phyloP scores from a whole-genome alignment of 2,888 invertebrate genomes.

The Chirona hameri region DNA sequence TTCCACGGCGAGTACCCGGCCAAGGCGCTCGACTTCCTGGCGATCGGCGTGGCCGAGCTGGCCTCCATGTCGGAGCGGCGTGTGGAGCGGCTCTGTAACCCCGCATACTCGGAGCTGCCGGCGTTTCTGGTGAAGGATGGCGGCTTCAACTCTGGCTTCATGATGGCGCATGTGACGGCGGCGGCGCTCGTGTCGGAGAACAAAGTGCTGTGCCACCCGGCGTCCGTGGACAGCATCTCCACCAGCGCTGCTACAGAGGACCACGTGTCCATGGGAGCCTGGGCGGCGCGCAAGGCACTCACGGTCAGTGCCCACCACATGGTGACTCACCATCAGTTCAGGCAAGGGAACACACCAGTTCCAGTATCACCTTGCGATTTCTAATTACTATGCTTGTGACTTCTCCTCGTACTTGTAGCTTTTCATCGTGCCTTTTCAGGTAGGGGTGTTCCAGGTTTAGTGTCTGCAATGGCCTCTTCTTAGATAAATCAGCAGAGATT shows the following conservation, averaged over 20 bases:
- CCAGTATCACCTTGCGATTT: too few relatives aligned
- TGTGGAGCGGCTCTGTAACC: constrained; percentile 61
- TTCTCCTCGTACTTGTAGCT: too few relatives aligned
- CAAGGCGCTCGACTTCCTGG: constrained; percentile 62
- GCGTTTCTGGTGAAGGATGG: constrained; percentile 62
- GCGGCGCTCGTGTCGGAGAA: constrained; percentile 65
- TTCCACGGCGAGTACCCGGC: constrained; percentile 69
- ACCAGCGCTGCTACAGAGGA: constrained; percentile 65
- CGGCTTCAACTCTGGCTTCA: constrained; percentile 66
- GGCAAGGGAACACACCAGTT: too few relatives aligned
- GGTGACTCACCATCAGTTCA: too few relatives aligned
- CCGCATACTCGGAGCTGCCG: constrained; percentile 61
- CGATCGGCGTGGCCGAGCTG: constrained; percentile 62
- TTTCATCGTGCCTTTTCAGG: too few relatives aligned
- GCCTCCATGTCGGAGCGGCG: constrained; percentile 63
- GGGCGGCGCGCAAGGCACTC: constrained; percentile 60
- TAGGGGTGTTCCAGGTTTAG: too few relatives aligned
- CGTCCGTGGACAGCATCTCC: constrained; percentile 62
- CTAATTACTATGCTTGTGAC: too few relatives aligned
- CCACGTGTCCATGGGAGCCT: constrained; percentile 67
- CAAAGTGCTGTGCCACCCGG: constrained; percentile 64
- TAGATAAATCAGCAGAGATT: too few relatives aligned
- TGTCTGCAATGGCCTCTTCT: too few relatives aligned
- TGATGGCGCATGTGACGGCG: constrained; percentile 64
- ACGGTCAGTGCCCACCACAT: too few relatives aligned